phyloP scores from a whole-genome alignment of 2,113 vertebrate species.

The Fulica atra region DNA sequence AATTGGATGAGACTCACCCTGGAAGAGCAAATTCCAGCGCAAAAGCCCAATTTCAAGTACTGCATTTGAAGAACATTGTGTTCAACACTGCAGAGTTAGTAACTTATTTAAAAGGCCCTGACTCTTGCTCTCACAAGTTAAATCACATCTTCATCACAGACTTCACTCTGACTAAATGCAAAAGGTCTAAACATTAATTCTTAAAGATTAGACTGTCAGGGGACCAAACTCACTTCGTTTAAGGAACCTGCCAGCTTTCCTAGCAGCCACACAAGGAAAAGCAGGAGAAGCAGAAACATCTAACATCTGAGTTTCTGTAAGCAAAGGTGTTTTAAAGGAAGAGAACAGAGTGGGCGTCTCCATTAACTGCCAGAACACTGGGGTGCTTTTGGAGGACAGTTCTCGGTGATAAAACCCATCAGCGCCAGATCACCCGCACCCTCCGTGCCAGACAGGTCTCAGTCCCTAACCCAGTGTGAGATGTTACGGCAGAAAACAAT shows the following conservation, averaged over 20 bases:
- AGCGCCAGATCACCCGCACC: accelerated
- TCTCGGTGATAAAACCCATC: neutral
- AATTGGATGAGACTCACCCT: neutral
- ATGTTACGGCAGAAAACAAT: neutral
- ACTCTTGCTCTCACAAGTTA: neutral
- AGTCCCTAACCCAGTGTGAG: accelerated
- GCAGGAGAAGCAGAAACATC: neutral
- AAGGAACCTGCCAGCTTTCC: neutral
- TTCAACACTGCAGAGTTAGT: neutral
- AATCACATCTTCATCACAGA: neutral
- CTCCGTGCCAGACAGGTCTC: neutral
- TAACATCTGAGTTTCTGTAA: neutral
- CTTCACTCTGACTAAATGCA: neutral
- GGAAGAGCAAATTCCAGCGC: neutral
- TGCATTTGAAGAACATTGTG: neutral
- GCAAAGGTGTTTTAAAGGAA: no score
- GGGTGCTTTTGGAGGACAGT: neutral
- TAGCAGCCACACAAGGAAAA: neutral
- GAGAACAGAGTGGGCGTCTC: neutral
- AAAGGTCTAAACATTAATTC: neutral
- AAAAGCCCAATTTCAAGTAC: neutral
- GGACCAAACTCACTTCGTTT: neutral
- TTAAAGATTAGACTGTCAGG: neutral
- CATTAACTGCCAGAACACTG: neutral
- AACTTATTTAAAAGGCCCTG: neutral